Evolutionary conservation across 2,888 invertebrate species (phyloP), one percentile per base, ranked within the genome.

Genomic region (Gastrophysa polygoni): DNA sequence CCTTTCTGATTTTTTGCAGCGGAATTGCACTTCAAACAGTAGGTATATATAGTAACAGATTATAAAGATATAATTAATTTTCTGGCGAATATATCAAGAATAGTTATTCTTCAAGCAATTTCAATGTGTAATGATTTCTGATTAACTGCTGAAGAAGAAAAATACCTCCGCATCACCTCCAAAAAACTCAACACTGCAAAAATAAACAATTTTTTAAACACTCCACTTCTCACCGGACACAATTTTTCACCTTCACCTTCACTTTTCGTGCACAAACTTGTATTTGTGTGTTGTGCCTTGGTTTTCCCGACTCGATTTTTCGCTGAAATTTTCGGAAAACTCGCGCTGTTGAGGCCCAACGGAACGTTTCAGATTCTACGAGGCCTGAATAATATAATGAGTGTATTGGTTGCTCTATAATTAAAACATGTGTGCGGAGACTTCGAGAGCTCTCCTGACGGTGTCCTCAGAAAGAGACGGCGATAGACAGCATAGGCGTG

Each of bases 341-440:
- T 52, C n/a, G 61, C 34, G 44, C 52, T 47, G 16, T n/a, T 28
- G 58, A 58, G 62, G 73, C 61, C 73, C 71, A 72, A 73, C 73
- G 72, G 72, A 61, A 57, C 62, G 71, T 58, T 60, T 56, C 51
- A 59, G 24, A 14, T 2, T 38, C 38, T 4, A n/a, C 38, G 14
- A 14, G 38, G n/a, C 38, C 57, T 24, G 24, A 24, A 24, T 24
- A 24, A 65, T 69, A 71, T 68, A 71, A 71, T 70, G 66, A 70
- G 68, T 65, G 66, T 55, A 59, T n/a, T 62, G 62, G 65, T 60
- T 38, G 38, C 38, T 71, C 71, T 73, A 73, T 73, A 71, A 72
- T 73, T 73, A 72, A 68, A 68, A 71, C 72, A 71, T 69, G 66
- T 71, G 66, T 64, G 38, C 14, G n/a, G 67, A 56, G 58, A 63